phyloP scores from a whole-genome alignment of 2,113 vertebrate genomes.

The Channa maculata region DNA sequence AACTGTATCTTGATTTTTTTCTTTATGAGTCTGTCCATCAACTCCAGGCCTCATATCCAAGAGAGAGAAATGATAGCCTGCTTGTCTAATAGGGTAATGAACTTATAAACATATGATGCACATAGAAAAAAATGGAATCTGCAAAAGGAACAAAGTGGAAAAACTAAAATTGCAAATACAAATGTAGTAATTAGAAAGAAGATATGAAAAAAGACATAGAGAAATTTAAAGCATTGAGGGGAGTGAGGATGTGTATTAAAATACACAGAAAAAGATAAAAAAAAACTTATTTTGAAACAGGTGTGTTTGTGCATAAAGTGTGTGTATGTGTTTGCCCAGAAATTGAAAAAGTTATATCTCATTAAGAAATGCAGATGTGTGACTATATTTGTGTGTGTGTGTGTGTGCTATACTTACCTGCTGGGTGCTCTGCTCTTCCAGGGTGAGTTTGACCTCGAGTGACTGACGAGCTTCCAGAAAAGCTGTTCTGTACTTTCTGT shows the following conservation, averaged over 20 bases:
- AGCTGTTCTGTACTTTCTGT: constrained; percentile 94
- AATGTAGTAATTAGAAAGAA: neutral
- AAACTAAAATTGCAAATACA: neutral
- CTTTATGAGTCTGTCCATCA: neutral
- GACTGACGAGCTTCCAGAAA: constrained; percentile 96
- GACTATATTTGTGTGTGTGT: constrained; percentile 9
- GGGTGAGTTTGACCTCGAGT: constrained; percentile 93
- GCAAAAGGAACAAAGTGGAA: neutral
- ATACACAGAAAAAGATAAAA: neutral
- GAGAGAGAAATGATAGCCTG: neutral
- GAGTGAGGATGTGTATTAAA: too few species aligned
- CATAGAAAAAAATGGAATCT: neutral
- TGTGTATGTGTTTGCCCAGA: neutral
- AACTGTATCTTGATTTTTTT: neutral
- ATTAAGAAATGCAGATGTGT: neutral
- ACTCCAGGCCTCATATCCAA: neutral
- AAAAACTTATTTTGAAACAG: neutral
- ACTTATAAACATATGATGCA: neutral
- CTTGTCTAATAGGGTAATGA: neutral
- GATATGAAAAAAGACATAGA: neutral
- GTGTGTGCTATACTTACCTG: constrained; percentile 82
- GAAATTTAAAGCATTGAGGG: neutral
- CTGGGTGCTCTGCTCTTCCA: constrained; percentile 96
- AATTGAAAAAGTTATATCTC: neutral
- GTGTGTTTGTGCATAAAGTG: constrained; percentile 1